These are phyloP conservation scores for Stenchaetothrips biformis DNA, from an alignment of 2,888 invertebrate species.

Conservation along the genomic window DNA sequence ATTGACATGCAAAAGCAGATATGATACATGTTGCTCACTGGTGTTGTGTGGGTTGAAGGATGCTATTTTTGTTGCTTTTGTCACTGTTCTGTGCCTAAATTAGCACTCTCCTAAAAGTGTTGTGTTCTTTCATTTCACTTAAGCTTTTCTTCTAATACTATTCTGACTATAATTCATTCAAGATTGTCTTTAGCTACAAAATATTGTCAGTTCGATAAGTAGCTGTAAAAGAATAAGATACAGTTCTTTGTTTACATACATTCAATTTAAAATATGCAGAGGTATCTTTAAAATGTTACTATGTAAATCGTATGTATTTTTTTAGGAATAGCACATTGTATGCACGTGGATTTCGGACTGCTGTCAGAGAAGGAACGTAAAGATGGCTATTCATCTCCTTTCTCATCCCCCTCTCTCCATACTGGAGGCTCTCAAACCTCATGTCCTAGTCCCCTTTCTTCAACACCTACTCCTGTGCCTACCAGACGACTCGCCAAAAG, in stretches of 20 bases:
- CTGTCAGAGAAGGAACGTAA: constrained; percentile 12
- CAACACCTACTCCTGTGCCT: constrained; percentile 71
- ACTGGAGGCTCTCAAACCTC: not conserved
- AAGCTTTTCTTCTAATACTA: not conserved
- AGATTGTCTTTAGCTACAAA: not conserved
- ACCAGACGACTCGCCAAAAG: constrained; percentile 86
- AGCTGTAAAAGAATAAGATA: too few relatives aligned
- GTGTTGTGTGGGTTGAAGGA: not conserved
- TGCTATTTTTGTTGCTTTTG: constrained; percentile 12
- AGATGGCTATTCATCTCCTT: constrained; percentile 16
- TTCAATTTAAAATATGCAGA: too few relatives aligned
- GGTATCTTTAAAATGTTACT: too few relatives aligned
- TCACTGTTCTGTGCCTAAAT: not conserved
- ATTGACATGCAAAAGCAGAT: too few relatives aligned
- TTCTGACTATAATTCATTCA: not conserved
- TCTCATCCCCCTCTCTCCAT: constrained; percentile 3
- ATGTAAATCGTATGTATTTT: not conserved
- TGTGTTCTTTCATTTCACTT: not conserved
- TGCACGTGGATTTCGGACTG: not conserved
- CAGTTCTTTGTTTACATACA: too few relatives aligned
- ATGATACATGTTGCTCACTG: not conserved
- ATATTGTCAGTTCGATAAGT: too few relatives aligned
- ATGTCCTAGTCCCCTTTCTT: constrained; percentile 31
- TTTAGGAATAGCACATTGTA: not conserved
- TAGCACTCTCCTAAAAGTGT: constrained; percentile 8